phyloP scores from a whole-genome alignment of 2,888 invertebrate species.

The Sialis fuliginosa region DNA sequence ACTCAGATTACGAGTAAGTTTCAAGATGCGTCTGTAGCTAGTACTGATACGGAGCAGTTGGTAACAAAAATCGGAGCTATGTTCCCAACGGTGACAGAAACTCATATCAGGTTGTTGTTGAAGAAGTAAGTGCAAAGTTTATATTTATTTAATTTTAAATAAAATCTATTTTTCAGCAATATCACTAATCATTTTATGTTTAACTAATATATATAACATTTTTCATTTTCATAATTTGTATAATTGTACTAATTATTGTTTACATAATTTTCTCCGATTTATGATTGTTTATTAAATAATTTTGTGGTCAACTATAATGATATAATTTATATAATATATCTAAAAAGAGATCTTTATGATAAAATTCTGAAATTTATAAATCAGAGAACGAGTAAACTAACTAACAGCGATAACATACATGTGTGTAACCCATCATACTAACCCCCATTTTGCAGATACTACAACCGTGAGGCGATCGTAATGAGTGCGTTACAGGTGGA shows the following conservation, averaged over 20 bases:
- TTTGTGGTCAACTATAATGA: neutral
- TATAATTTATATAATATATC: neutral
- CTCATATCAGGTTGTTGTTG: constrained; percentile 67
- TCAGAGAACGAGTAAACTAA: too few relatives aligned
- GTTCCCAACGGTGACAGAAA: constrained; percentile 82
- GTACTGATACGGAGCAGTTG: constrained; percentile 48
- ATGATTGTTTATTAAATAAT: neutral
- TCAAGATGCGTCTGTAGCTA: constrained; percentile 43
- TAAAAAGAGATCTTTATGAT: too few relatives aligned
- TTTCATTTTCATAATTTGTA: too few relatives aligned
- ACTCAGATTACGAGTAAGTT: constrained; percentile 12
- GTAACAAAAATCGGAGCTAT: constrained; percentile 68
- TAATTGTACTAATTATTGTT: too few relatives aligned
- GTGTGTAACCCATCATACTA: neutral
- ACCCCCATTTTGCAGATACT: constrained; percentile 45
- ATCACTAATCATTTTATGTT: too few relatives aligned
- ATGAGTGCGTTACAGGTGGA: constrained; percentile 87
- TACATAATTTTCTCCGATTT: too few relatives aligned
- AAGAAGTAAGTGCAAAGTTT: constrained; percentile 50
- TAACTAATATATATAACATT: too few relatives aligned
- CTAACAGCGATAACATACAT: too few relatives aligned
- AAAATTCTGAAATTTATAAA: too few relatives aligned
- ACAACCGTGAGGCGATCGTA: constrained; percentile 81
- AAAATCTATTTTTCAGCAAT: too few relatives aligned
- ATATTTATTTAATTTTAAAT: too few relatives aligned